These are phyloP conservation scores for Aethes cnicana DNA, from an alignment of 2,888 invertebrate species.

Conservation along the genomic window DNA sequence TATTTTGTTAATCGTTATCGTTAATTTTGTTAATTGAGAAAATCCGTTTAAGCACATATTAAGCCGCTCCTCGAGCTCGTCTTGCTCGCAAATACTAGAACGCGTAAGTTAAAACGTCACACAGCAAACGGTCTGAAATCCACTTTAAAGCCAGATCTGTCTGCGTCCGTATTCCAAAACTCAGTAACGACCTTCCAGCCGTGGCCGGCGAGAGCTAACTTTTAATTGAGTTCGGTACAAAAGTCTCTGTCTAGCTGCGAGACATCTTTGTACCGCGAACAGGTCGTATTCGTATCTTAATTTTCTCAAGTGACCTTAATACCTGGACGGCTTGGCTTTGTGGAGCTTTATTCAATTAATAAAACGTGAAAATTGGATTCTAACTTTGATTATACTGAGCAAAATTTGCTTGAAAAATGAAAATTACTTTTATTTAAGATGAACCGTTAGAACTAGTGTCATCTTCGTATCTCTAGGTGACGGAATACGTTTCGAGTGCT, in stretches of 20 bases:
- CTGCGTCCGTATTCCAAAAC: conserved; percentile 39
- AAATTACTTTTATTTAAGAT: no score
- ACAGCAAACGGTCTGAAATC: conserved; percentile 35
- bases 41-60: not conserved
- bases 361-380: not conserved
- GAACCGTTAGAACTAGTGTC: no score
- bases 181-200: conserved; percentile 50
- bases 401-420: no score
- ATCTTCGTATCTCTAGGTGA: not conserved
- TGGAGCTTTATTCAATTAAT: not conserved
- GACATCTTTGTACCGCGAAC: conserved; percentile 29
- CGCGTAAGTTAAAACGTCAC: conserved; percentile 35
- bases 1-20: no score
- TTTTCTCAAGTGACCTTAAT: conserved; percentile 14
- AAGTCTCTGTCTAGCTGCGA: conserved; percentile 42
- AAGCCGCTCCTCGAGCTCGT: conserved; percentile 22
- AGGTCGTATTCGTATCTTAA: conserved; percentile 10
- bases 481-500: not conserved
- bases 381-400: no score
- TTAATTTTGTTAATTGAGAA: not conserved
- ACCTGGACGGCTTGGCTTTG: conserved; percentile 11
- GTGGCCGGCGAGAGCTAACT: conserved; percentile 51
- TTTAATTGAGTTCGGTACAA: conserved; percentile 71
- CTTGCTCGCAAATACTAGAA: conserved; percentile 15
- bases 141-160: conserved; percentile 35